Percentiles rank a stretch among this genome's conserved stretches.
Conservation (phyloP, 2,113 vertebrate genomes). For the Emydocephalus ijimae region DNA sequence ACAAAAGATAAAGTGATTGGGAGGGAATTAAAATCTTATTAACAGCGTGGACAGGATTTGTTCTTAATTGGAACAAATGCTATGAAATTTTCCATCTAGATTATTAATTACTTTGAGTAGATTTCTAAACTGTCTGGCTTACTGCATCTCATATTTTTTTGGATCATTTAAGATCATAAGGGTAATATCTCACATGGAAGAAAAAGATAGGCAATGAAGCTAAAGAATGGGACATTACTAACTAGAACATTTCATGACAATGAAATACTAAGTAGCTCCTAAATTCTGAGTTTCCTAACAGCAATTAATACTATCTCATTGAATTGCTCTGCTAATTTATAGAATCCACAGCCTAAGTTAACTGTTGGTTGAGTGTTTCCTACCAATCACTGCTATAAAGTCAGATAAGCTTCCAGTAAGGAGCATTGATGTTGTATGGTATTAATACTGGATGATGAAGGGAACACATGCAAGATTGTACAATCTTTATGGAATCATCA, state of each 20-base stretch:
- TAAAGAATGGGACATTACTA: background rate
- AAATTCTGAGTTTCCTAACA: background rate
- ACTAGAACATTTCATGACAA: background rate
- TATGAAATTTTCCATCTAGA: background rate
- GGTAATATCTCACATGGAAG: background rate
- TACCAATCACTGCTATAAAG: background rate
- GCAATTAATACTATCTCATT: background rate
- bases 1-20: background rate
- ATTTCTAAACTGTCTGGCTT: background rate
- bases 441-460: background rate
- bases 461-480: background rate
- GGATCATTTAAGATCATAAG: background rate
- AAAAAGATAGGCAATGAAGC: background rate
- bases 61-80: background rate
- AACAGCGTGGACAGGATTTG: background rate
- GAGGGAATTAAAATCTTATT: background rate
- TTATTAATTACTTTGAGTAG: background rate
- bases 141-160: background rate
- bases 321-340: background rate
- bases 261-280: background rate
- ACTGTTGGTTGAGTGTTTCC: background rate
- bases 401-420: background rate
- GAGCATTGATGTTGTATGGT: background rate
- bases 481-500: background rate
- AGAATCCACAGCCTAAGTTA: background rate